These are phyloP conservation scores for Enteromius trimaculatus DNA, from an alignment of 2,797 vertebrate species.

Conservation along the genomic window DNA sequence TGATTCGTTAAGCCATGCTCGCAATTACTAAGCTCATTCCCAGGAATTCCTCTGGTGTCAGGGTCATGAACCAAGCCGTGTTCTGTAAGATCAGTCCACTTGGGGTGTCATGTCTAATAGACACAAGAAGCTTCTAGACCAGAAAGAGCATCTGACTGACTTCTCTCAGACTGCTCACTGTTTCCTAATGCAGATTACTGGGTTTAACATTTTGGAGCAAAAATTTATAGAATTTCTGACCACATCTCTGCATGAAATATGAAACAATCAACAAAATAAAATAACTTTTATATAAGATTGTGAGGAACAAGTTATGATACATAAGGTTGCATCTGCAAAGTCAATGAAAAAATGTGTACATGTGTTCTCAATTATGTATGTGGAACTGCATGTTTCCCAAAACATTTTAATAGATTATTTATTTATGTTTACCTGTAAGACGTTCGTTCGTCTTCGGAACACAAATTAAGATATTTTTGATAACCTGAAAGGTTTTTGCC, in stretches of 20 bases:
- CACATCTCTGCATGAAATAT: neutral
- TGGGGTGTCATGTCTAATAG: conserved; percentile 37
- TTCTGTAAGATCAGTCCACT: conserved; percentile 35
- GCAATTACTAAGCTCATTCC: conserved; percentile 52
- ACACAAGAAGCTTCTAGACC: neutral
- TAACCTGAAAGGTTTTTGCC: neutral
- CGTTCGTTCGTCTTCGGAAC: too few species aligned
- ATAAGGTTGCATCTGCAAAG: neutral
- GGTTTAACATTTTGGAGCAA: neutral
- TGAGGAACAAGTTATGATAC: neutral
- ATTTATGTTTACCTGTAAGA: too few species aligned
- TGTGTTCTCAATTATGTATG: too few species aligned
- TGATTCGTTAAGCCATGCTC: conserved; percentile 54
- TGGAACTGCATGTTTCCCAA: too few species aligned
- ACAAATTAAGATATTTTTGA: too few species aligned
- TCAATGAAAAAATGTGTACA: too few species aligned
- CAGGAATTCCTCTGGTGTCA: conserved; percentile 53
- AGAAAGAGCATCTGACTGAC: conserved; percentile 40
- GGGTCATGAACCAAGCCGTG: conserved; percentile 42
- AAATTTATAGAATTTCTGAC: neutral
- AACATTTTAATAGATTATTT: too few species aligned
- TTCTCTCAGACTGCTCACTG: neutral
- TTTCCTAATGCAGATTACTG: conserved; percentile 24
- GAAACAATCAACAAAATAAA: neutral
- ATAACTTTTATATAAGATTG: too few species aligned